phyloP scores from a whole-genome alignment of 2,797 vertebrate genomes.

The Lagodon rhomboides region DNA sequence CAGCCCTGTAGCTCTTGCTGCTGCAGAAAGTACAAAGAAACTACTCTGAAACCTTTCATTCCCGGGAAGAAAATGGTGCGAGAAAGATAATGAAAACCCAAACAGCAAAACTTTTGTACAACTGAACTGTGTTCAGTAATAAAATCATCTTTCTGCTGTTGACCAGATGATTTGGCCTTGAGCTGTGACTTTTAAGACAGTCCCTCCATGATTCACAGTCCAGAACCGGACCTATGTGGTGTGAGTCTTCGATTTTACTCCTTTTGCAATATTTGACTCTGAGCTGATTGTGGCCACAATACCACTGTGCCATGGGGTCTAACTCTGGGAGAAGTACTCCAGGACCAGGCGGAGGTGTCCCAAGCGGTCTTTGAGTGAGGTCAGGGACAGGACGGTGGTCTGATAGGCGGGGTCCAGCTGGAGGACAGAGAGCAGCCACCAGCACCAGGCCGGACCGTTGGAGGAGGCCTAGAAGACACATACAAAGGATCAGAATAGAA shows the following conservation, averaged over 20 bases:
- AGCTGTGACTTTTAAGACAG: conserved; percentile 26
- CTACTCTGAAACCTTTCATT: conserved; percentile 3
- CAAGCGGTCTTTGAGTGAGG: conserved; percentile 89
- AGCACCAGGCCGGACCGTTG: conserved; percentile 92
- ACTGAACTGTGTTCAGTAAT: conserved; percentile 4
- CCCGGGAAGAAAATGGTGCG: background rate
- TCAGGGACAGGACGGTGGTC: conserved; percentile 89
- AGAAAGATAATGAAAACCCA: conserved; percentile 40
- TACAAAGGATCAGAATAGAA: background rate
- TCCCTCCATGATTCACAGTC: conserved; percentile 17
- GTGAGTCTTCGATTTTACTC: conserved; percentile 35
- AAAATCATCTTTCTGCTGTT: conserved; percentile 18
- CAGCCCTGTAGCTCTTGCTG: conserved; percentile 25
- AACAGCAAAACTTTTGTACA: conserved; percentile 15
- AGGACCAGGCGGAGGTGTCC: conserved; percentile 89
- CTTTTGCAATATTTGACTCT: conserved; percentile 13
- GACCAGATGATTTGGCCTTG: conserved; percentile 35
- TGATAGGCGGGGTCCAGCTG: conserved; percentile 91
- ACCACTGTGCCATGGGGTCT: conserved; percentile 38
- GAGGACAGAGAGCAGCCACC: conserved; percentile 94
- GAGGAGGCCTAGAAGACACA: conserved; percentile 80
- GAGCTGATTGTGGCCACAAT: background rate
- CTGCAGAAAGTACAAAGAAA: conserved; percentile 14
- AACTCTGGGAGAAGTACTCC: conserved; percentile 88
- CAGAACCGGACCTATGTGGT: conserved; percentile 13